Percentiles rank a stretch among this genome's conserved stretches.
Evolutionary conservation across 2,113 vertebrate species (phyloP).

Genomic region (Chascanopsetta lugubris): DNA sequence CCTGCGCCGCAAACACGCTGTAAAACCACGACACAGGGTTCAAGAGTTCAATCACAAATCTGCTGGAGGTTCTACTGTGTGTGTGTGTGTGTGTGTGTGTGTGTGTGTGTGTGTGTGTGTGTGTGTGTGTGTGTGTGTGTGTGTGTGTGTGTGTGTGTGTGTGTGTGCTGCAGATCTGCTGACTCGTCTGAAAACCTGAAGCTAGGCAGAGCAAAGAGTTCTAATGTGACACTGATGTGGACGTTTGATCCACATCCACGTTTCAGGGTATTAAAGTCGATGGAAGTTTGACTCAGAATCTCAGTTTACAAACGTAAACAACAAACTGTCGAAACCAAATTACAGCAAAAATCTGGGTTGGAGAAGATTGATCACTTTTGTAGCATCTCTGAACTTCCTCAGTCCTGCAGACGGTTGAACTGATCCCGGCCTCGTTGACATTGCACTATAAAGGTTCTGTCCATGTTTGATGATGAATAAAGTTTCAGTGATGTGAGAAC

Average conservation of each 20-base stretch:
- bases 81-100: constrained; percentile 17
- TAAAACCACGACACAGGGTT: constrained; percentile 31
- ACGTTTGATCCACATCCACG: neutral
- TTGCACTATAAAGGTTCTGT: constrained; percentile 57
- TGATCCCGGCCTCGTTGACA: constrained; percentile 53
- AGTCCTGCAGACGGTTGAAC: constrained; percentile 42
- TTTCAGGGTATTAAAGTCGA: constrained; percentile 55
- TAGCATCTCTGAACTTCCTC: constrained; percentile 22
- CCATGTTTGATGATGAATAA: constrained; percentile 55
- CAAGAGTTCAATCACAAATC: constrained; percentile 44
- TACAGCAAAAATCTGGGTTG: constrained; percentile 31
- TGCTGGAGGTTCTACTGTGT: constrained; percentile 46
- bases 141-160: neutral
- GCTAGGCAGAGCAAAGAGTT: constrained; percentile 49
- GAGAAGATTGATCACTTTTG: constrained; percentile 17
- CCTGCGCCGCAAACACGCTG: constrained; percentile 3
- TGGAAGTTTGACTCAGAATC: constrained; percentile 37
- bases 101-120: neutral
- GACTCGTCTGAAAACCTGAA: constrained; percentile 10
- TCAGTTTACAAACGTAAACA: constrained; percentile 20
- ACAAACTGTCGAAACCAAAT: constrained; percentile 48
- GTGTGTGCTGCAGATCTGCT: constrained; percentile 39
- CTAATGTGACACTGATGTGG: constrained; percentile 37
- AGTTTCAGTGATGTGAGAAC: constrained; percentile 36
- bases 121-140: neutral